Conservation (phyloP, 2,888 invertebrate genomes). For the Caradrina clavipalpis region DNA sequence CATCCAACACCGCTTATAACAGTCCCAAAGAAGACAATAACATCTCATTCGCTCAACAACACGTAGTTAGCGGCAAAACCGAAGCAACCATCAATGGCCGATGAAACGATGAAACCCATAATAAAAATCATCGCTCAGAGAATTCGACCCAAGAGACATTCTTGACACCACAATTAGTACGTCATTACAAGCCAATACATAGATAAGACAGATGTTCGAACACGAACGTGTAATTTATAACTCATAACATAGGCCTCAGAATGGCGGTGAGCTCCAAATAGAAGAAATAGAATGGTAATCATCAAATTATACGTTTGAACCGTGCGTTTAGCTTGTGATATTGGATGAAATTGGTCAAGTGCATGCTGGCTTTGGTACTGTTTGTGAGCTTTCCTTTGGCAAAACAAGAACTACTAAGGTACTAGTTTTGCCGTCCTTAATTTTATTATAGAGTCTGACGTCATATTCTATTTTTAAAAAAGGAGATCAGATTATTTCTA, state of each 20-base stretch:
- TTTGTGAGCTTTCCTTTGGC: neutral
- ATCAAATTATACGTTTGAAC: constrained; percentile 77
- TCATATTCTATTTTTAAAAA: neutral
- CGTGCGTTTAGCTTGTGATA: constrained; percentile 69
- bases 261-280: constrained; percentile 70
- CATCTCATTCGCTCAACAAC: constrained; percentile 29
- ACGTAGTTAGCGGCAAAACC: constrained; percentile 51
- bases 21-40: constrained; percentile 36
- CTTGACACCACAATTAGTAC: constrained; percentile 71
- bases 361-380: constrained; percentile 21
- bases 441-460: no score
- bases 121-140: constrained; percentile 56
- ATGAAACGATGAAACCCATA: constrained; percentile 44
- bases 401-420: no score
- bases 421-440: no score
- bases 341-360: constrained; percentile 50
- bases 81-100: constrained; percentile 40
- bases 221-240: constrained; percentile 77
- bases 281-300: constrained; percentile 78
- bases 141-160: constrained; percentile 59
- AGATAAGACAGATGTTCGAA: constrained; percentile 74
- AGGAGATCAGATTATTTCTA: no score
- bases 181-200: constrained; percentile 76
- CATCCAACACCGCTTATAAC: constrained; percentile 8
- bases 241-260: constrained; percentile 64